Conservation (phyloP, 2,113 vertebrate genomes). For the Entelurus aequoreus region DNA sequence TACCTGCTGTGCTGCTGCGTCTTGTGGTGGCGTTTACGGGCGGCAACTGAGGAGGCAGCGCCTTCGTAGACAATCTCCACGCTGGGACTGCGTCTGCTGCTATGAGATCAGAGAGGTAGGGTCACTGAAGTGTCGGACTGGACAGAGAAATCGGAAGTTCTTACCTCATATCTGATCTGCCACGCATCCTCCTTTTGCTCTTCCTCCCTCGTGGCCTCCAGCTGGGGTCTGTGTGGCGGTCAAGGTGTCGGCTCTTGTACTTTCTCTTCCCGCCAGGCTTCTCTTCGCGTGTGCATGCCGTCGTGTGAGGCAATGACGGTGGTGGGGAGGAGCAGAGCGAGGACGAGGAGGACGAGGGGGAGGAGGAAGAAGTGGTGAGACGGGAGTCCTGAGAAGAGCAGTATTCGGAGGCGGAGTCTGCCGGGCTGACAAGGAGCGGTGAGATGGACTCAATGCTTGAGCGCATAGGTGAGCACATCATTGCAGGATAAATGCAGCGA, state of each 20-base stretch:
- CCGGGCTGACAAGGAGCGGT: conserved; percentile 11
- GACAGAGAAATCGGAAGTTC: conserved; percentile 6
- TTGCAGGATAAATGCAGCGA: conserved; percentile 46
- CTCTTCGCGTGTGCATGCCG: conserved; percentile 24
- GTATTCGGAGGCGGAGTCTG: conserved; percentile 24
- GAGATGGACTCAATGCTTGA: conserved; percentile 33
- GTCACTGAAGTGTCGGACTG: too few relatives aligned
- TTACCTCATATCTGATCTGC: conserved; percentile 29
- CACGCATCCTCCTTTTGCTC: conserved; percentile 1
- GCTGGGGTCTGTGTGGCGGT: conserved; percentile 33
- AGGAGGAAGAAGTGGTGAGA: conserved; percentile 25
- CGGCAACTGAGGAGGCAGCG: rapidly evolving
- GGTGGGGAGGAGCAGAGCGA: conserved; percentile 6
- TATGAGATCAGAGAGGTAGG: background rate
- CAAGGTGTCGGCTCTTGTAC: conserved; percentile 66
- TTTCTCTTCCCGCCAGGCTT: conserved; percentile 65
- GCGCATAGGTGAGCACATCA: conserved; percentile 25
- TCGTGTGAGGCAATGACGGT: background rate
- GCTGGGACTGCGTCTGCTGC: conserved; percentile 54
- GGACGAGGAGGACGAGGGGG: conserved; percentile 18
- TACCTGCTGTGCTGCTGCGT: conserved; percentile 13
- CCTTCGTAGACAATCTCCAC: conserved; percentile 67
- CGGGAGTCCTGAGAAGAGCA: conserved; percentile 23
- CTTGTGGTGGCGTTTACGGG: conserved; percentile 20
- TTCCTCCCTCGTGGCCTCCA: conserved; percentile 30